These are phyloP conservation scores for Bombyx huttoni DNA, from an alignment of 2,888 invertebrate genomes.

Conservation along the genomic window DNA sequence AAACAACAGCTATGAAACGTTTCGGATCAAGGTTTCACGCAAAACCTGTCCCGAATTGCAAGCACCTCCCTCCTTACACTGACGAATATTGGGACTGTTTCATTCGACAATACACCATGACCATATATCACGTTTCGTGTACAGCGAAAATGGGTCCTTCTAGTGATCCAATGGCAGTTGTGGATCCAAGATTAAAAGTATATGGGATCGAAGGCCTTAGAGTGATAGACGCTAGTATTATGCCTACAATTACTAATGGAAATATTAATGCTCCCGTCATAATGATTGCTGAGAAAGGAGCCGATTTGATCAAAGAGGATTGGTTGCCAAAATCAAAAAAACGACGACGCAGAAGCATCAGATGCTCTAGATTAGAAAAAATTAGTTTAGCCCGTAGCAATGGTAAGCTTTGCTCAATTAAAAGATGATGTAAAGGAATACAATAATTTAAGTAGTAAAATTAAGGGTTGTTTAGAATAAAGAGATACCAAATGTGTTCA, in stretches of 20 bases:
- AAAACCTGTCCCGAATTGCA: constrained; percentile 85
- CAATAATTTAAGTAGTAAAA: constrained; percentile 18
- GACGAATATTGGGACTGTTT: constrained; percentile 92
- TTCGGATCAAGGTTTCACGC: constrained; percentile 85
- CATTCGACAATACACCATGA: constrained; percentile 87
- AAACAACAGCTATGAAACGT: constrained; percentile 82
- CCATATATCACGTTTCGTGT: constrained; percentile 89
- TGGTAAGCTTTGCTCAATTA: constrained; percentile 24
- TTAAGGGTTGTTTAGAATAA: constrained; percentile 1
- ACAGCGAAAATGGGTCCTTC: constrained; percentile 89
- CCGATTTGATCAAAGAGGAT: constrained; percentile 83
- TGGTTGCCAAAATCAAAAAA: constrained; percentile 65
- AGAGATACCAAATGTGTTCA: constrained; percentile 17
- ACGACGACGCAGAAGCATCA: constrained; percentile 29
- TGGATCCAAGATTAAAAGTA: constrained; percentile 82
- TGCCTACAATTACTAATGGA: constrained; percentile 89
- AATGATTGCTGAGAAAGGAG: constrained; percentile 90
- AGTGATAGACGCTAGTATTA: constrained; percentile 90
- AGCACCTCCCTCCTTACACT: constrained; percentile 81
- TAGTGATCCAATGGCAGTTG: constrained; percentile 83
- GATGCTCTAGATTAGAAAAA: constrained; percentile 27
- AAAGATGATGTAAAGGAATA: constrained; percentile 33
- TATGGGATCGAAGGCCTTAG: constrained; percentile 84
- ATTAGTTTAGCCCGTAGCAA: constrained; percentile 20
- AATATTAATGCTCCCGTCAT: constrained; percentile 90